phyloP scores from a whole-genome alignment of 2,888 invertebrate genomes.

The Agrochola litura region DNA sequence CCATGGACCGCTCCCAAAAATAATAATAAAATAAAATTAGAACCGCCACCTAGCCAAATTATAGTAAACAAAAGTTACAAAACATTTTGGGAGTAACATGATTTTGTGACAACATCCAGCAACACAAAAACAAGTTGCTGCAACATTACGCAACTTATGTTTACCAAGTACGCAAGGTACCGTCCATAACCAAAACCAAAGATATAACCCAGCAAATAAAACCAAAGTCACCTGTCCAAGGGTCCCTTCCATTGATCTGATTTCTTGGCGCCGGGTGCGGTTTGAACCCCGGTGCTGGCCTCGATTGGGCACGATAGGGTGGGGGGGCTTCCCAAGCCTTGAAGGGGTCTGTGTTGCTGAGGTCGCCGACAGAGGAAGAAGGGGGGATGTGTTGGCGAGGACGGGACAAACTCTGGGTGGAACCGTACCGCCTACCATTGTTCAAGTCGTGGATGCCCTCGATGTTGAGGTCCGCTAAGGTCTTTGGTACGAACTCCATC shows the following conservation, averaged over 20 bases:
- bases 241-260: constrained; percentile 89
- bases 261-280: constrained; percentile 85
- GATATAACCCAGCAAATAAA: constrained; percentile 85
- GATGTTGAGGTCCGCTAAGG: constrained; percentile 96
- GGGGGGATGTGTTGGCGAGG: constrained; percentile 80
- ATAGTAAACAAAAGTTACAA: background rate
- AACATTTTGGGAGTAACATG: background rate
- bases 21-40: constrained; percentile 37
- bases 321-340: constrained; percentile 83
- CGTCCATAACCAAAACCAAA: constrained; percentile 80
- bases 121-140: constrained; percentile 17
- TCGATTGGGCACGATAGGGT: constrained; percentile 59
- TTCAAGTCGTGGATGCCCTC: constrained; percentile 94
- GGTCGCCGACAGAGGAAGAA: constrained; percentile 85
- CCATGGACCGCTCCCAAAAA: constrained; percentile 73
- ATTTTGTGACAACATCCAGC: background rate
- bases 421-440: constrained; percentile 91
- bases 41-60: constrained; percentile 50
- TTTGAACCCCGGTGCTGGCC: constrained; percentile 77
- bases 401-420: constrained; percentile 86
- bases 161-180: background rate
- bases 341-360: constrained; percentile 81
- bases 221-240: constrained; percentile 91
- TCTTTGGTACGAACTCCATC: constrained; percentile 97
- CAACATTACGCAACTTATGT: background rate